Evolutionary conservation across 2,113 vertebrate species (phyloP).

Genomic region (Meriones unguiculatus): DNA sequence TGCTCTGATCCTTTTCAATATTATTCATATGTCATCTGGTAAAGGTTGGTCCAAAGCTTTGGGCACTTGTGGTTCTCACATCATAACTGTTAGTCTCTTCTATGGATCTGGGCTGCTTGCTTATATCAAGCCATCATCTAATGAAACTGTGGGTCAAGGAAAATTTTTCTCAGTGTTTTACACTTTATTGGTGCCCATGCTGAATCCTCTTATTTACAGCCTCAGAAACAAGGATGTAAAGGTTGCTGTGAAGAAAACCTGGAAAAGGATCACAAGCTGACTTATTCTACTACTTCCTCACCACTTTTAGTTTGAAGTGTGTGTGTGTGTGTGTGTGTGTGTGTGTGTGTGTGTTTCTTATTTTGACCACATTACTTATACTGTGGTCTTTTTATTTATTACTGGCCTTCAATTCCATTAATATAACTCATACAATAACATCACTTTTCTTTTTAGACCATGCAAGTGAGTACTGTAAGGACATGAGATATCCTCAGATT

Average conservation of each 20-base stretch:
- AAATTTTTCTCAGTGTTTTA: neutral
- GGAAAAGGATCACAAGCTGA: neutral
- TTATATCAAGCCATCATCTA: neutral
- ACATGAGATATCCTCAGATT: neutral
- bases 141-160: neutral
- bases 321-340: too few relatives aligned
- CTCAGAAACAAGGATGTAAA: conserved; percentile 73
- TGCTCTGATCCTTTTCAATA: conserved; percentile 68
- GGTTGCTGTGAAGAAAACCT: conserved; percentile 35
- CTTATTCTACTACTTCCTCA: too few relatives aligned
- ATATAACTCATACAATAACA: neutral
- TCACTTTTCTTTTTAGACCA: neutral
- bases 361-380: neutral
- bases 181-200: neutral
- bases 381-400: neutral
- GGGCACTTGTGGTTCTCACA: neutral
- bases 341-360: neutral
- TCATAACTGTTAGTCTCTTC: neutral
- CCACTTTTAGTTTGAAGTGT: too few relatives aligned
- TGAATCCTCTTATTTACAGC: conserved; percentile 54
- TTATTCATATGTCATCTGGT: conserved; percentile 48
- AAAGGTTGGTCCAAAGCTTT: conserved; percentile 22
- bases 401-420: neutral
- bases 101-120: neutral
- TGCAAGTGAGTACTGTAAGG: neutral